These are phyloP conservation scores for Brachionus koreanus DNA, from an alignment of 1,140 invertebrate genomes.

Conservation along the genomic window DNA sequence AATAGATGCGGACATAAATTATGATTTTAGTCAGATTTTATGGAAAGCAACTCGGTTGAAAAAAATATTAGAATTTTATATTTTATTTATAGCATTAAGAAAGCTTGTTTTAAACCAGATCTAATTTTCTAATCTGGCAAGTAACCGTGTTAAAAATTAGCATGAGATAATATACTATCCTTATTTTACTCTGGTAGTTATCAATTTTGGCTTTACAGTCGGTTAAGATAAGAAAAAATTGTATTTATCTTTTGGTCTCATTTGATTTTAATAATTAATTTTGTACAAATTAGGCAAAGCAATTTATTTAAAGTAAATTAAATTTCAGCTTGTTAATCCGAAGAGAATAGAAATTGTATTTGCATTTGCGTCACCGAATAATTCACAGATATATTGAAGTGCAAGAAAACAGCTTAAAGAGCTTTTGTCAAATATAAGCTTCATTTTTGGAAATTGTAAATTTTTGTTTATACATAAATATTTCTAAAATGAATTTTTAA, in stretches of 20 bases:
- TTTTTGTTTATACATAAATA: no score
- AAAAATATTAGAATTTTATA: not conserved
- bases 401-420: not conserved
- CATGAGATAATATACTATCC: not conserved
- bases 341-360: not conserved
- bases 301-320: not conserved
- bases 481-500: no score
- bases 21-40: slow-evolving; percentile 10
- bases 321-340: not conserved
- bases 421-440: not conserved
- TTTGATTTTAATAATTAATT: not conserved
- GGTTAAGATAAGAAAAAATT: not conserved
- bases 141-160: not conserved
- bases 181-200: not conserved
- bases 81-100: not conserved
- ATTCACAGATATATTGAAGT: not conserved
- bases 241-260: not conserved
- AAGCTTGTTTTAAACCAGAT: not conserved
- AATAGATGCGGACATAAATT: slow-evolving; percentile 5
- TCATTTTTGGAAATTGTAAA: not conserved
- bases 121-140: not conserved
- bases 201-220: not conserved
- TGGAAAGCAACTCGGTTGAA: not conserved
- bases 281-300: not conserved
- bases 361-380: not conserved